Percentiles rank a stretch among this genome's conserved stretches.
Evolutionary conservation across 2,888 invertebrate genomes (phyloP).

Genomic region (Megastigmus dorsalis): DNA sequence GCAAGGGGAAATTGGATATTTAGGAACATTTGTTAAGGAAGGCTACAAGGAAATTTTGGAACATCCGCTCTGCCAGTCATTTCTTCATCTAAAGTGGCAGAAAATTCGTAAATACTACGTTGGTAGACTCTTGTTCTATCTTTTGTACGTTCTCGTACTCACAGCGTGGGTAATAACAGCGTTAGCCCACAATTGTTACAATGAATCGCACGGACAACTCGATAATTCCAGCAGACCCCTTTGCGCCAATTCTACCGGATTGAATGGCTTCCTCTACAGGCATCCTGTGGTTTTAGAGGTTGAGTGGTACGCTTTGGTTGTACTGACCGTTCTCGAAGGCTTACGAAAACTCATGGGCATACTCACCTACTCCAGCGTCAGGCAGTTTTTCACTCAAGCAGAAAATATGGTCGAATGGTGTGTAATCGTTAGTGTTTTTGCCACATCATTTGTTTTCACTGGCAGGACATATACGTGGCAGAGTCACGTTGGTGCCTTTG

Average conservation of each 20-base stretch:
- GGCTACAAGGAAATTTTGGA: slow-evolving; percentile 91
- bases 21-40: slow-evolving; percentile 91
- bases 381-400: slow-evolving; percentile 87
- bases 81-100: slow-evolving; percentile 92
- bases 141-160: slow-evolving; percentile 87
- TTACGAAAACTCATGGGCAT: slow-evolving; percentile 88
- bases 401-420: slow-evolving; percentile 93
- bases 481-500: slow-evolving; percentile 90
- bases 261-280: slow-evolving; percentile 84
- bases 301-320: slow-evolving; percentile 88
- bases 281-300: slow-evolving; percentile 87
- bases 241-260: slow-evolving; percentile 82
- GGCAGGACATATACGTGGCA: slow-evolving; percentile 88
- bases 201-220: slow-evolving; percentile 79
- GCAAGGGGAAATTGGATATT: slow-evolving; percentile 88
- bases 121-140: slow-evolving; percentile 85
- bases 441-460: slow-evolving; percentile 88
- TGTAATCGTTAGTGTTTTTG: slow-evolving; percentile 88
- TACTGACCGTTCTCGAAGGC: slow-evolving; percentile 87
- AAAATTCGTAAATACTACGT: slow-evolving; percentile 92
- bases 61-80: slow-evolving; percentile 91
- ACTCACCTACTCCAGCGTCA: slow-evolving; percentile 87
- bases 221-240: slow-evolving; percentile 78
- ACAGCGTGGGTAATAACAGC: slow-evolving; percentile 88
- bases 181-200: slow-evolving; percentile 89